Conservation (phyloP, 2,797 vertebrate genomes). For the Ammospiza maritima region DNA sequence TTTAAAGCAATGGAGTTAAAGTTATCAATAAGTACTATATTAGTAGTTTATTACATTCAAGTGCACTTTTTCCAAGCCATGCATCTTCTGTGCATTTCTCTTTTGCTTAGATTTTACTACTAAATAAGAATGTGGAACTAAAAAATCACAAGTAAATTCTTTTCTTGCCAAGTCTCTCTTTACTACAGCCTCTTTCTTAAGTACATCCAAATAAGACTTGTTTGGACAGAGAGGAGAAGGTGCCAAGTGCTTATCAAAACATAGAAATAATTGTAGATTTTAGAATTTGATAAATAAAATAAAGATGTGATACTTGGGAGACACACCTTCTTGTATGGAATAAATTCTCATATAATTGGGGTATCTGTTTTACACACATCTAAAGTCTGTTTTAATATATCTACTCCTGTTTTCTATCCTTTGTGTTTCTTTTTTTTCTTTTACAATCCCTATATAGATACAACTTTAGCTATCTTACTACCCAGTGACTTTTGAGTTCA, state of each 20-base stretch:
- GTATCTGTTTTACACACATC: background rate
- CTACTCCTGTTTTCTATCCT: background rate
- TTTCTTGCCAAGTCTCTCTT: background rate
- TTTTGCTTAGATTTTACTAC: background rate
- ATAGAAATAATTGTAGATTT: background rate
- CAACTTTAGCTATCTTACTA: background rate
- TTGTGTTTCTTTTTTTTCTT: background rate
- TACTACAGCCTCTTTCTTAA: background rate
- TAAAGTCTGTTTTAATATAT: background rate
- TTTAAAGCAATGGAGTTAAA: background rate
- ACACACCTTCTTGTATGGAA: background rate
- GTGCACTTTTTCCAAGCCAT: background rate
- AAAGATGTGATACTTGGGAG: background rate
- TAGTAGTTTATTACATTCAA: background rate
- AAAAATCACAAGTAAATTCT: background rate
- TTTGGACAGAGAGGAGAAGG: background rate
- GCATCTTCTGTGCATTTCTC: background rate
- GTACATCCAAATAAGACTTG: background rate
- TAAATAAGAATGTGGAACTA: background rate
- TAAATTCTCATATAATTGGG: background rate
- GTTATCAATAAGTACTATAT: background rate
- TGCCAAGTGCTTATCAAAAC: background rate
- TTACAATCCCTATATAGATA: background rate
- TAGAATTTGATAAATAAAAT: background rate
- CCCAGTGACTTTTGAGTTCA: background rate